Percentiles rank a stretch among this genome's conserved stretches.
Conservation (phyloP, 2,888 invertebrate species). For the Bombyx huttoni region DNA sequence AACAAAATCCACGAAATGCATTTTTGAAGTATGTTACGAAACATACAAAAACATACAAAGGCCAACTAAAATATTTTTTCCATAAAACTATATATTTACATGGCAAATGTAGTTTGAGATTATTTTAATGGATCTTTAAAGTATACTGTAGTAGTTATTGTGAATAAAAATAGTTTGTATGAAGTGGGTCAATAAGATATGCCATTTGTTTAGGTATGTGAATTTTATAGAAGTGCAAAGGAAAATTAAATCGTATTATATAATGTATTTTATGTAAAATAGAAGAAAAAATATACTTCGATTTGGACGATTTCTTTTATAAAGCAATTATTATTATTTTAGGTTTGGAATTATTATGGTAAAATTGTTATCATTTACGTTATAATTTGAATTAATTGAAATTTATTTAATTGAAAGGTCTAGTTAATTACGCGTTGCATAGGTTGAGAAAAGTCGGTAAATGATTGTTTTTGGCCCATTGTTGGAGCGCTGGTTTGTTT, state of each 20-base stretch:
- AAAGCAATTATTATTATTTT: too few relatives aligned
- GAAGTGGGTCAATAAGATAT: background rate
- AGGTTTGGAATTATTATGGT: too few relatives aligned
- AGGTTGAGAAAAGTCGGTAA: background rate
- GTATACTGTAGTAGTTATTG: background rate
- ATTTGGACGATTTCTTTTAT: too few relatives aligned
- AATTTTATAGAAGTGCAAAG: background rate
- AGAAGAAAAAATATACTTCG: background rate
- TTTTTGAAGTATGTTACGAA: background rate
- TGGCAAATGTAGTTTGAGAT: background rate
- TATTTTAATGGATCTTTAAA: background rate
- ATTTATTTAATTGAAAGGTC: background rate
- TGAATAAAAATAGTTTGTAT: background rate
- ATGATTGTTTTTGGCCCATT: background rate
- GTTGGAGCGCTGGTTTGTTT: background rate
- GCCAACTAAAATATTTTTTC: background rate
- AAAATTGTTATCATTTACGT: too few relatives aligned
- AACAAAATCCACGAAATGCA: background rate
- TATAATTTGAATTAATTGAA: too few relatives aligned
- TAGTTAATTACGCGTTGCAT: background rate
- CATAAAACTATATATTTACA: background rate
- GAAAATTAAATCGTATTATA: background rate
- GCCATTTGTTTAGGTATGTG: background rate
- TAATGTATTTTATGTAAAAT: background rate
- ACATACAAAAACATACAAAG: background rate